These are phyloP conservation scores for Maniola jurtina DNA, from an alignment of 1,140 invertebrate genomes.

Conservation along the genomic window DNA sequence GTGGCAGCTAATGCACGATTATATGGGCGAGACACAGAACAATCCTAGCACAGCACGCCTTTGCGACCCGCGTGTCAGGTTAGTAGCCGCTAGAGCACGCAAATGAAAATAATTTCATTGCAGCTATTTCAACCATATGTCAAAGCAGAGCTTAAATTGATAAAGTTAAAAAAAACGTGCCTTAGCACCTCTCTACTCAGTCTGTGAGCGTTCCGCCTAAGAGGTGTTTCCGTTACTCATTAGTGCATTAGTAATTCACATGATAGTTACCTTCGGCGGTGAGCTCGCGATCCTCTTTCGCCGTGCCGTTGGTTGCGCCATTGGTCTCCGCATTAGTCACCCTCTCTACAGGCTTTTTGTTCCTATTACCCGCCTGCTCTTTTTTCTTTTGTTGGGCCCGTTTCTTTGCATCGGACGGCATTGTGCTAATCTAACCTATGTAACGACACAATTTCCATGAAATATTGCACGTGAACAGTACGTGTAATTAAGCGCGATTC, in stretches of 20 bases:
- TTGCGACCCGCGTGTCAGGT: too few species aligned
- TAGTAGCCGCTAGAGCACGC: too few species aligned
- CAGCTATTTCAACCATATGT: too few species aligned
- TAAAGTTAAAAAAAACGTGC: too few species aligned
- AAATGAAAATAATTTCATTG: too few species aligned
- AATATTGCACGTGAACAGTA: slow-evolving; percentile 33
- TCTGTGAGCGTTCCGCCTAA: too few species aligned
- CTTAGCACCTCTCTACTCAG: too few species aligned
- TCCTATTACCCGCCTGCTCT: slow-evolving; percentile 91
- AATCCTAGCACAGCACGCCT: too few species aligned
- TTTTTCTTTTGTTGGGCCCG: slow-evolving; percentile 98
- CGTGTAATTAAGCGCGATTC: slow-evolving; percentile 31
- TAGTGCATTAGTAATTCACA: not conserved
- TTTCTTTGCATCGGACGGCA: slow-evolving; percentile 99
- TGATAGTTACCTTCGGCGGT: slow-evolving; percentile 77
- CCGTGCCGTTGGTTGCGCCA: slow-evolving; percentile 71
- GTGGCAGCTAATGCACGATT: too few species aligned
- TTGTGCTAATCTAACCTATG: slow-evolving; percentile 68
- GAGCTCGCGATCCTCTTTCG: slow-evolving; percentile 66
- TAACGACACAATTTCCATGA: slow-evolving; percentile 31
- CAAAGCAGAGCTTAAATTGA: too few species aligned
- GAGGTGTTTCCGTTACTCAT: too few species aligned
- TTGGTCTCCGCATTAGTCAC: slow-evolving; percentile 77
- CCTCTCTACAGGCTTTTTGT: slow-evolving; percentile 81
- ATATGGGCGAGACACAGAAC: too few species aligned